Evolutionary conservation across 53 echinoderm and acorn worm genomes (phyloP).

Genomic region (Paracentrotus lividus): DNA sequence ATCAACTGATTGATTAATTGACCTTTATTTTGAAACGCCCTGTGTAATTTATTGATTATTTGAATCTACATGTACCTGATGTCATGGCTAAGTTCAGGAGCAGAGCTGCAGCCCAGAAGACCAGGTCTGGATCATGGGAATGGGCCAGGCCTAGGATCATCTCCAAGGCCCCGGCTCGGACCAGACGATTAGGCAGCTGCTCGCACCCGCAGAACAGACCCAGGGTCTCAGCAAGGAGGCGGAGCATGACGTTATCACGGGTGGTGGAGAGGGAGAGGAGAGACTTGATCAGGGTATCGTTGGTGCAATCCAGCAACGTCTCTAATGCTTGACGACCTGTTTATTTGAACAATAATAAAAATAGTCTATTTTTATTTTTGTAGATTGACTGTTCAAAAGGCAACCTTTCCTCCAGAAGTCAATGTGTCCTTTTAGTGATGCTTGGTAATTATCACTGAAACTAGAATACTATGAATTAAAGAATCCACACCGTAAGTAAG

Average conservation of each 20-base stretch:
- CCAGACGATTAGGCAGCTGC: conserved; percentile 70
- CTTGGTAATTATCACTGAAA: too few species aligned
- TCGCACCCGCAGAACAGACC: conserved; percentile 77
- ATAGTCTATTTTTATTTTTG: too few species aligned
- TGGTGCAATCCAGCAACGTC: conserved; percentile 72
- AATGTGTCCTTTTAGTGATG: too few species aligned
- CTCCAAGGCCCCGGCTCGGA: conserved; percentile 75
- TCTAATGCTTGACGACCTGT: conserved; percentile 68
- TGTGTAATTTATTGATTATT: too few species aligned
- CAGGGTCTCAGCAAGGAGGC: conserved; percentile 81
- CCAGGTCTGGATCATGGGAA: conserved; percentile 71
- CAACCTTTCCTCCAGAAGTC: too few species aligned
- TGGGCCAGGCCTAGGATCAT: conserved; percentile 76
- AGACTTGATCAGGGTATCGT: conserved; percentile 74
- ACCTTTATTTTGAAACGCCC: too few species aligned
- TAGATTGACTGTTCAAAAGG: too few species aligned
- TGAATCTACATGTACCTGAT: conserved; percentile 74
- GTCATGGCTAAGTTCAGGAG: conserved; percentile 88
- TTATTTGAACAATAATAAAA: too few species aligned
- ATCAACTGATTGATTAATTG: too few species aligned
- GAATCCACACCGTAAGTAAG: too few species aligned
- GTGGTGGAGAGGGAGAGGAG: conserved; percentile 69
- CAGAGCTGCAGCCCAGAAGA: conserved; percentile 81
- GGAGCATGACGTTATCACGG: conserved; percentile 58
- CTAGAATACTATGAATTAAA: too few species aligned